Percentiles rank a stretch among this genome's conserved stretches.
phyloP scores from a whole-genome alignment of 2,888 invertebrate species.

The Galeopsomyia nigrocyanea region DNA sequence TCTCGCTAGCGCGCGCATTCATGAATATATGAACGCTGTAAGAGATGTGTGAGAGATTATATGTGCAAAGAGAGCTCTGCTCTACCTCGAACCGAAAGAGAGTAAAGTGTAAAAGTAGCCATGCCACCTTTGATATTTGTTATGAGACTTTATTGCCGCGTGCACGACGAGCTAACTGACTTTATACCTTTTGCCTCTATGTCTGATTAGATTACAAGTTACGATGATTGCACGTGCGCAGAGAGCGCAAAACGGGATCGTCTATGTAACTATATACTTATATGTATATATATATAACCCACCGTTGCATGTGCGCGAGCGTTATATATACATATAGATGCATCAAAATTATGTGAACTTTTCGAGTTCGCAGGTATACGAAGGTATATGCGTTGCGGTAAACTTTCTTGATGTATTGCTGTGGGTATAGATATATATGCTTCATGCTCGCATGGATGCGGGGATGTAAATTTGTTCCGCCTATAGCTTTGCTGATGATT shows the following conservation, averaged over 20 bases:
- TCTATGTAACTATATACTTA: conserved; percentile 21
- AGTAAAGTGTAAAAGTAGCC: neutral
- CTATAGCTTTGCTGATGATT: too few relatives aligned
- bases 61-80: neutral
- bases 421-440: too few relatives aligned
- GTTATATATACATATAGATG: neutral
- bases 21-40: conserved; percentile 4
- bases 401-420: too few relatives aligned
- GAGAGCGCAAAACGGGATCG: neutral
- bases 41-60: conserved; percentile 34
- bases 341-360: neutral
- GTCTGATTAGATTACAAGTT: conserved; percentile 26
- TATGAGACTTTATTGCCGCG: conserved; percentile 29
- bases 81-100: too few relatives aligned
- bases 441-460: too few relatives aligned
- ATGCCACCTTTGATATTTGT: conserved; percentile 31
- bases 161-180: conserved; percentile 15
- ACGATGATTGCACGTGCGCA: neutral
- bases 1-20: conserved; percentile 22
- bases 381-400: too few relatives aligned
- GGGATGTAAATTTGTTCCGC: too few relatives aligned
- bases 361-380: too few relatives aligned
- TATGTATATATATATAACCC: neutral
- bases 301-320: conserved; percentile 2
- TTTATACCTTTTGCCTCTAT: conserved; percentile 17